Evolutionary conservation across 2,113 vertebrate genomes (phyloP), one percentile per base, ranked within the genome.

Genomic region (Empidonax traillii): DNA sequence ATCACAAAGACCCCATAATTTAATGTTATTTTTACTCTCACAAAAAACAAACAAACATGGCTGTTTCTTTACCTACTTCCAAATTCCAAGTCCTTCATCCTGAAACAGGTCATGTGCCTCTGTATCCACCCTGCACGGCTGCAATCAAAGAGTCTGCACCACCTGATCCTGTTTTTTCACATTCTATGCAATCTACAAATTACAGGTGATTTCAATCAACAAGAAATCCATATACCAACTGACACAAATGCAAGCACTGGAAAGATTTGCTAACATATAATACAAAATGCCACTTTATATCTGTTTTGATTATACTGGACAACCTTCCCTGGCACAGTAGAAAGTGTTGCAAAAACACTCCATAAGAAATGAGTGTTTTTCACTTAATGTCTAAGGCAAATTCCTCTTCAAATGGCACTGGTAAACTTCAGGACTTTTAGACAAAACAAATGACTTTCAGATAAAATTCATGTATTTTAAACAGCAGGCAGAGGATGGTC

Each of bases 121-220:
- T 96, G 87, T 62, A 97, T 89, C 86, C 73, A 90, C 35, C 97
- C 97, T 7, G 87, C 94, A 71, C 2, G 23, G 89, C 96, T 97
- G 41, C 93, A 95, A 73, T 97, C 97, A 65, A 98, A 90, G 89
- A 98, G 93, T 41, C 91, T 85, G 59, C 98, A 97, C 62, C 96
- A 95, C 68, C 96, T 97, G 66, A 94, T 74, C 41, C 97, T 16
- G 6, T 94, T 97, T 93, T 10, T 96, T 97, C 67, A 98, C 68
- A 90, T 98, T 98, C 85, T 87, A 95, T 85, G 96, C 96, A 46
- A 98, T 96, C 98, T 98, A 72, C 21, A 20, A 49, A 52, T 69
- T 55, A 37, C 79, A 88, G 51, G 37, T 33, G 49, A 94, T 89
- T 82, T 61, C 56, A 89, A 39, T 41, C 59, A 93, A 66, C 39